Base-by-base conservation (phyloP, 2,113 vertebrate genomes). In the Nothobranchius furzeri region DNA sequence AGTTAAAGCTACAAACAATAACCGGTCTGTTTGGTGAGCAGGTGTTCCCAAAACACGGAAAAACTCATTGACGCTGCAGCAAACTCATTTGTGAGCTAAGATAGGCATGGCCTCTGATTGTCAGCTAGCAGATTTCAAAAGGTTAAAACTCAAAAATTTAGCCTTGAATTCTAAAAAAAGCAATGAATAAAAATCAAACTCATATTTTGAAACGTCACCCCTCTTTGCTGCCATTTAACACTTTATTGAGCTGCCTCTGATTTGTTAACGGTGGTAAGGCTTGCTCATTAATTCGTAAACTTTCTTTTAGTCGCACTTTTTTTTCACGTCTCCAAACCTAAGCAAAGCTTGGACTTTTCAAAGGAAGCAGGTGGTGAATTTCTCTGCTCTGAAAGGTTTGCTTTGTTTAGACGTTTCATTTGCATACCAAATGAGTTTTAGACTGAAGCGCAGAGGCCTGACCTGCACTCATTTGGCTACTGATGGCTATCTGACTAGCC, bases 381-480 rank as follows among this genome's bases (percentile, higher is more conserved):
- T 9, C 56, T 80, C 68, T 82, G 71, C 59, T 73, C 76, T 89
- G 84, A 91, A 91, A 87, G 89, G 80, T 90, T 89, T 80, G 84
- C 92, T 90, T 92, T 92, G 89, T 92, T 90, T 85, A 77, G 84
- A 76, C 70, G 69, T 75, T 52, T 83, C 79, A 92, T 94, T 94
- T 94, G 92, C 88, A 92, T 91, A 81, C 69, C 92, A 94, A 93
- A 93, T 92, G 78, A 91, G 88, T 61, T 67, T 73, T 68, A 83
- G 85, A 91, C 57, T 79, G 82, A 82, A 86, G 79, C 75, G 70
- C 82, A 59, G 70, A 71, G 82, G 77, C 84, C 83, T 81, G 87
- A 84, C 76, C 88, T 79, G 85, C 86, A 75, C 87, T 93, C 81
- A 93, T 94, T 94, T 94, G 93, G 85, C 64, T 93, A 92, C 79